These are phyloP conservation scores for Brassicogethes aeneus DNA, from an alignment of 2,888 invertebrate genomes.

Conservation along the genomic window DNA sequence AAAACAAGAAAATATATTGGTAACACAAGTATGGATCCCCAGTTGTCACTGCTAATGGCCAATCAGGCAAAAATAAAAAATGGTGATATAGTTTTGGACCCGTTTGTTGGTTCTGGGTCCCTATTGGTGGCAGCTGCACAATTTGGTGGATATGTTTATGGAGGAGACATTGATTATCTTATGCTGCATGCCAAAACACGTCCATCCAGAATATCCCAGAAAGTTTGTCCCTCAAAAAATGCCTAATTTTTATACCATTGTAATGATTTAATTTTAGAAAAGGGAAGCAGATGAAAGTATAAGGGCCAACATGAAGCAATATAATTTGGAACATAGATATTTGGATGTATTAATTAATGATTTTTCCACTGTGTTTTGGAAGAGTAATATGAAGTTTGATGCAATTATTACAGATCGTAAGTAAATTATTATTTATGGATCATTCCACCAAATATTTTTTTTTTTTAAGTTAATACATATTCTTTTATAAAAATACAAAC, in stretches of 20 bases:
- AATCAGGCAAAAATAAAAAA: constrained; percentile 74
- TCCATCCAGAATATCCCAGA: constrained; percentile 70
- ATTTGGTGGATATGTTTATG: constrained; percentile 79
- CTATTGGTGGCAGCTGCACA: constrained; percentile 81
- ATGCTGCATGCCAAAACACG: constrained; percentile 83
- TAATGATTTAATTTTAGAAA: constrained; percentile 39
- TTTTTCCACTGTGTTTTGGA: constrained; percentile 78
- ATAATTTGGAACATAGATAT: constrained; percentile 65
- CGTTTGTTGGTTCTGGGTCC: constrained; percentile 84
- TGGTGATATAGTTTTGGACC: constrained; percentile 79
- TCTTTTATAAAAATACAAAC: too few relatives aligned
- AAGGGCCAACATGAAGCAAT: constrained; percentile 79
- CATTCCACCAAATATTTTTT: too few relatives aligned
- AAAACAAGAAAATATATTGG: constrained; percentile 93
- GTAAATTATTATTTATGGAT: too few relatives aligned
- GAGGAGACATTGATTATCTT: constrained; percentile 90
- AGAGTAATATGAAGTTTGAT: constrained; percentile 63
- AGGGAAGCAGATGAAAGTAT: constrained; percentile 81
- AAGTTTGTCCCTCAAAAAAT: constrained; percentile 40
- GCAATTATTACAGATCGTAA: constrained; percentile 94
- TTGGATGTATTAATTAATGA: constrained; percentile 88
- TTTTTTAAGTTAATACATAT: too few relatives aligned
- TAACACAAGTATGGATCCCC: constrained; percentile 98
- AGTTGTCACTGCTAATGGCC: constrained; percentile 88
- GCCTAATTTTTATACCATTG: neutral